A percentile compares a stretch with the other conserved stretches of the same genome.
These are phyloP conservation scores for Xylocampa areola DNA, from an alignment of 2,888 invertebrate species.

Conservation along the genomic window DNA sequence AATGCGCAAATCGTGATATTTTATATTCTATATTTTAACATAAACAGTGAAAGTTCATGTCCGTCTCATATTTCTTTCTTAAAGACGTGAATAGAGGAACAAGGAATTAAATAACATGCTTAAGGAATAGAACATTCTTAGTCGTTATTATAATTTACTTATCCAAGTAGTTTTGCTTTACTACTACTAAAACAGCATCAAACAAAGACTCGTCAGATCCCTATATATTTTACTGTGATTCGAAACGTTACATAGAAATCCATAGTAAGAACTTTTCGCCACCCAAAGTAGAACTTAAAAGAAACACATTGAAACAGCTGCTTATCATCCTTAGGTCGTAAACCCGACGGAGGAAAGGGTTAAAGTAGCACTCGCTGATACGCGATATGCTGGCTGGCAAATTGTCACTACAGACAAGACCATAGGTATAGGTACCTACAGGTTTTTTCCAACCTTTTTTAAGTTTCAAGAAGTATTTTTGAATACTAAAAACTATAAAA, in stretches of 20 bases:
- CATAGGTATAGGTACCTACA: too few relatives aligned
- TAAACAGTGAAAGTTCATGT: conserved; percentile 59
- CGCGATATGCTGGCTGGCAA: conserved; percentile 28
- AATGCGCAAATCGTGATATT: conserved; percentile 61
- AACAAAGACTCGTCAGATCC: too few relatives aligned
- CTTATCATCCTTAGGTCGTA: conserved; percentile 33
- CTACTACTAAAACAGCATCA: too few relatives aligned
- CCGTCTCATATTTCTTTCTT: conserved; percentile 55
- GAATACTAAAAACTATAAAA: too few relatives aligned
- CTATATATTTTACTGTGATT: too few relatives aligned
- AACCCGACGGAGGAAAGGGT: conserved; percentile 12
- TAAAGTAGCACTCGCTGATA: conserved; percentile 30
- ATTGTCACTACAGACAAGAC: conserved; percentile 8
- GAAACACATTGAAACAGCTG: conserved; percentile 18
- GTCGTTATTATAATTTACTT: not conserved
- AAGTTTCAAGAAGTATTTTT: too few relatives aligned
- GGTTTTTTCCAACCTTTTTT: too few relatives aligned
- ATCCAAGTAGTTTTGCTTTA: too few relatives aligned
- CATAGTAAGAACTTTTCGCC: too few relatives aligned
- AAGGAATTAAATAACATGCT: conserved; percentile 14
- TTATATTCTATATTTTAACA: conserved; percentile 59
- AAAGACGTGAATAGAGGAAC: conserved; percentile 22
- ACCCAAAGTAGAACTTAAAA: conserved; percentile 2
- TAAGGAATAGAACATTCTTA: not conserved
- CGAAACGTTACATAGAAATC: too few relatives aligned